Conservation (phyloP, 53 echinoderm and acorn worm species). For the Glandiceps talaboti region DNA sequence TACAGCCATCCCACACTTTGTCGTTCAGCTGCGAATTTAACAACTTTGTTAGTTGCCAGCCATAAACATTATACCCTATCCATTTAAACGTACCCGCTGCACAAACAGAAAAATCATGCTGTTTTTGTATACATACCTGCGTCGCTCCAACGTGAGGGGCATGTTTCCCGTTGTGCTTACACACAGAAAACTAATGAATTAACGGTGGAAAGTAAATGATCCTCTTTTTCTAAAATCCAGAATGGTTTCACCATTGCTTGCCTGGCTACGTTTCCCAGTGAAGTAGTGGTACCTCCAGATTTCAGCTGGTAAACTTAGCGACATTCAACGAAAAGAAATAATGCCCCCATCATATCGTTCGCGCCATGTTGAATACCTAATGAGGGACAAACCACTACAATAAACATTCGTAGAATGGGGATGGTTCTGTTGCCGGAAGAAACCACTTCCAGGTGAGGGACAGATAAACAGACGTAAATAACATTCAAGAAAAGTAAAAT, state of each 20-base stretch:
- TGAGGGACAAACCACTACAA: not conserved
- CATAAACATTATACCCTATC: too few relatives aligned
- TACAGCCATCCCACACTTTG: too few relatives aligned
- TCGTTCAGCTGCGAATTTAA: too few relatives aligned
- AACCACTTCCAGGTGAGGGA: not conserved
- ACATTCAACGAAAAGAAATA: not conserved
- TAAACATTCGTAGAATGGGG: not conserved
- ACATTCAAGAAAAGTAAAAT: too few relatives aligned
- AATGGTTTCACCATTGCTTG: not conserved
- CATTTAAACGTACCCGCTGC: too few relatives aligned
- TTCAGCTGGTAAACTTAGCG: not conserved
- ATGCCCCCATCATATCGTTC: not conserved
- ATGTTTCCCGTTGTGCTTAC: not conserved
- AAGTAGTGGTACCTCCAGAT: not conserved
- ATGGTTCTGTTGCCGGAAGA: not conserved
- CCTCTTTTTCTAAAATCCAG: not conserved
- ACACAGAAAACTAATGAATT: not conserved
- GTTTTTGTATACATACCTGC: not conserved
- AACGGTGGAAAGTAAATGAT: not conserved
- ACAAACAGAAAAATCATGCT: too few relatives aligned
- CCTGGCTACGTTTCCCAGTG: not conserved
- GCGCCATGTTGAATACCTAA: not conserved
- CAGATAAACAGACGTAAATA: too few relatives aligned
- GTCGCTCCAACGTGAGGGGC: not conserved
- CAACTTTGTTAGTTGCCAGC: too few relatives aligned